A percentile compares a stretch with the other conserved stretches of the same genome.
Conservation (phyloP, 2,888 invertebrate species). For the Drosophila antonietae region DNA sequence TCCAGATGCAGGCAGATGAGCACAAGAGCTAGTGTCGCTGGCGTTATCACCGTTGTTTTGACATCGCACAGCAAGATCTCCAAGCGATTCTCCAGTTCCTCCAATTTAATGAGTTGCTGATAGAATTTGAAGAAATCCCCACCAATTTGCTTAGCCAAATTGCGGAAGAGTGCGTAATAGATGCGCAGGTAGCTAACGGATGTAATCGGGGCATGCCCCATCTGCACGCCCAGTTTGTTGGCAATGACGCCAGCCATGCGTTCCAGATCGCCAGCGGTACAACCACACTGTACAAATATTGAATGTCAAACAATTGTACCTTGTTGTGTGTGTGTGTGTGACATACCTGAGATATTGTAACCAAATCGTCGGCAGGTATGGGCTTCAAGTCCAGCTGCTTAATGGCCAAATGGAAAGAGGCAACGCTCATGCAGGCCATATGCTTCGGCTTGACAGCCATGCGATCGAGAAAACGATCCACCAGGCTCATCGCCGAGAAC, state of each 20-base stretch:
- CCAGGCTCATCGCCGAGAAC: conserved; percentile 91
- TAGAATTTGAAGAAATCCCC: conserved; percentile 85
- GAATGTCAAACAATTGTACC: conserved; percentile 72
- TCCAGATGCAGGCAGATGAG: conserved; percentile 90
- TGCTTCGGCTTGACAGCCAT: conserved; percentile 93
- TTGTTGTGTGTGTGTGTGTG: not conserved
- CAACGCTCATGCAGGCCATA: conserved; percentile 94
- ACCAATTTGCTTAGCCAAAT: conserved; percentile 86
- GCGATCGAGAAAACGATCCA: conserved; percentile 92
- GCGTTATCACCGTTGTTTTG: conserved; percentile 89
- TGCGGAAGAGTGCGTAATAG: conserved; percentile 87
- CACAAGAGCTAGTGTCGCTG: conserved; percentile 91
- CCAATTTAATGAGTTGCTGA: conserved; percentile 86
- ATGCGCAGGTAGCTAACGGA: conserved; percentile 89
- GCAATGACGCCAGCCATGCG: conserved; percentile 94
- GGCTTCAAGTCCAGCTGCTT: conserved; percentile 87
- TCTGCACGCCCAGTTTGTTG: conserved; percentile 89
- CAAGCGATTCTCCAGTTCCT: conserved; percentile 88
- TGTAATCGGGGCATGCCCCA: conserved; percentile 87
- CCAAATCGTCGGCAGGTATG: conserved; percentile 88
- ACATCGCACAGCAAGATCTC: conserved; percentile 92
- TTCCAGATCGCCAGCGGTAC: conserved; percentile 92
- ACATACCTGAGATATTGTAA: conserved; percentile 86
- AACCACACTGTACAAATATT: conserved; percentile 87
- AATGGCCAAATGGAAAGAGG: conserved; percentile 93